Evolutionary conservation across 2,113 vertebrate species (phyloP).

Genomic region (Oreocharis arfaki): DNA sequence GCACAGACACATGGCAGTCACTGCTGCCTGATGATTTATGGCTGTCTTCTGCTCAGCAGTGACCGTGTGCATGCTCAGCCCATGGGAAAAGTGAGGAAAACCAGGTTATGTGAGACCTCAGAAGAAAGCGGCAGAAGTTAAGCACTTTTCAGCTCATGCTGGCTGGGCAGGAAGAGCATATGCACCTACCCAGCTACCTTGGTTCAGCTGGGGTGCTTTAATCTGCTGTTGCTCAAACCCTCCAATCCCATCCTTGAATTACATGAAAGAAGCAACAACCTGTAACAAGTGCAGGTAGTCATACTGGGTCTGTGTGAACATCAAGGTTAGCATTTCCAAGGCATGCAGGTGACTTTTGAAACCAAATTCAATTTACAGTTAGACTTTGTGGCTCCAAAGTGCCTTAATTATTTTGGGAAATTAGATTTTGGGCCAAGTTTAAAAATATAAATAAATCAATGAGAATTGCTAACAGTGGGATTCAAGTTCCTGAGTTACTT

Average conservation of each 20-base stretch:
- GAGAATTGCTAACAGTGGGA: not conserved
- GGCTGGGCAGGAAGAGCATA: not conserved
- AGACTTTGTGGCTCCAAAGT: not conserved
- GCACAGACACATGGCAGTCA: not conserved
- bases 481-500: not conserved
- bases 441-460: not conserved
- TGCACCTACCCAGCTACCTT: not conserved
- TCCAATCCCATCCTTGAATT: not conserved
- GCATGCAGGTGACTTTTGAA: not conserved
- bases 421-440: not conserved
- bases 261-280: not conserved
- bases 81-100: not conserved
- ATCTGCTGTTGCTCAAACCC: not conserved
- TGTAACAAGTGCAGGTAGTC: not conserved
- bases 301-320: not conserved
- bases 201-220: not conserved
- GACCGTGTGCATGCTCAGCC: fast-evolving
- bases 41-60: not conserved
- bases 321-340: not conserved
- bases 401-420: not conserved
- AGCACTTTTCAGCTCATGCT: not conserved
- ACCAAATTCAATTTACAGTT: not conserved
- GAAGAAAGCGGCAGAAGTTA: not conserved
- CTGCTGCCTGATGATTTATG: not conserved
- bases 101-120: not conserved